phyloP scores from a whole-genome alignment of 2,888 invertebrate genomes.

The Drepanosiphum platanoidis region DNA sequence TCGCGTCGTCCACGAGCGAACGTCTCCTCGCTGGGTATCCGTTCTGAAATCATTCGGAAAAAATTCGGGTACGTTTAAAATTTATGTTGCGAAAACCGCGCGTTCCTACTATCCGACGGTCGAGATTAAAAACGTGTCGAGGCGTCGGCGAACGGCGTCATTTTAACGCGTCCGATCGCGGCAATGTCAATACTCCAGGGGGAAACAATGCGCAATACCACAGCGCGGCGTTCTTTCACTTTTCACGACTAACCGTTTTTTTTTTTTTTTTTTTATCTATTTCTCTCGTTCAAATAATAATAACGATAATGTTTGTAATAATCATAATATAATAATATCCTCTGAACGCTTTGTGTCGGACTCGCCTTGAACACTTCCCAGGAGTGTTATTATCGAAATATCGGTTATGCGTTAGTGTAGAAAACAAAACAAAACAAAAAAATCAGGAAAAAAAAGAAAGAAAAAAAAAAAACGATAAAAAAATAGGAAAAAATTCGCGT shows the following conservation, averaged over 20 bases:
- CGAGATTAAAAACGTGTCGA: background rate
- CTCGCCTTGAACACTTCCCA: slow-evolving; percentile 43
- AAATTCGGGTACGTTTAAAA: background rate
- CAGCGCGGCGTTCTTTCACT: slow-evolving; percentile 17
- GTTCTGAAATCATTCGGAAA: slow-evolving; percentile 77
- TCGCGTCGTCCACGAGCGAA: slow-evolving; percentile 96
- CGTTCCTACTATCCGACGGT: too few species aligned
- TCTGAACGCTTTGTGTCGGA: slow-evolving; percentile 3
- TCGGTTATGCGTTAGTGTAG: background rate
- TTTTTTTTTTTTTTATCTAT: too few species aligned
- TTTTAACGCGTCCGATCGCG: background rate
- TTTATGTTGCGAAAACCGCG: background rate
- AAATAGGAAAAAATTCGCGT: slow-evolving; percentile 14
- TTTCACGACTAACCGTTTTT: slow-evolving; percentile 18
- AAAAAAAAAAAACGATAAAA: slow-evolving; percentile 8
- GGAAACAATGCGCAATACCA: background rate
- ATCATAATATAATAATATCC: background rate
- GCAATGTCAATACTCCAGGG: background rate
- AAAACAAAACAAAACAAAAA: slow-evolving; percentile 36
- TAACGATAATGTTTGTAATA: background rate
- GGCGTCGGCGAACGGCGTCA: background rate
- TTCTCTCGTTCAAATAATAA: background rate
- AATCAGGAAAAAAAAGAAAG: slow-evolving; percentile 13
- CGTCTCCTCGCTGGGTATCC: slow-evolving; percentile 95
- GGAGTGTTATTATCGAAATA: background rate